These are phyloP conservation scores for Venustoraphidia nigricollis DNA, from an alignment of 2,888 invertebrate species.

Conservation along the genomic window DNA sequence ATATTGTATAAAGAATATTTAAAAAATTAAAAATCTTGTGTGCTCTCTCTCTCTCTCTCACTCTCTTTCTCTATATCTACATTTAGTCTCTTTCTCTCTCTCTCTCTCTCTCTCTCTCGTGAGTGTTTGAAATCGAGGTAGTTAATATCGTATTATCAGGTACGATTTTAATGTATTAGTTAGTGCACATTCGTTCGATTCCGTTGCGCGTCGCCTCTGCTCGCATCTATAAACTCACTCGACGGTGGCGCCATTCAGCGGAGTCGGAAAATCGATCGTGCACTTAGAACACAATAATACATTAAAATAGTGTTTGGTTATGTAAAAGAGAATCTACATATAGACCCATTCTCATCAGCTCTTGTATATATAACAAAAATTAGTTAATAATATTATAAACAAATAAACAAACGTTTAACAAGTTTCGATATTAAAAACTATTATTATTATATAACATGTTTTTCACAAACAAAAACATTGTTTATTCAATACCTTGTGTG, in stretches of 20 bases:
- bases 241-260: too few species aligned
- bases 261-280: too few species aligned
- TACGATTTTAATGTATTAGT: slow-evolving; percentile 1
- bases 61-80: neutral
- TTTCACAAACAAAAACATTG: neutral
- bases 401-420: slow-evolving; percentile 1
- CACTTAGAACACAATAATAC: neutral
- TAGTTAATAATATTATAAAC: slow-evolving; percentile 2
- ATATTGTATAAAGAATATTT: slow-evolving; percentile 4
- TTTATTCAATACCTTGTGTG: neutral
- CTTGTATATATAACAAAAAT: neutral
- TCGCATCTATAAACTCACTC: too few species aligned
- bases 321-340: neutral
- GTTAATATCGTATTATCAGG: too few species aligned
- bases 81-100: too few species aligned
- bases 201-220: too few species aligned
- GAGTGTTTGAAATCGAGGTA: too few species aligned
- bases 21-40: slow-evolving; percentile 2
- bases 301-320: slow-evolving; percentile 5
- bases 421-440: slow-evolving; percentile 1
- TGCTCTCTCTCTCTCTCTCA: neutral
- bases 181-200: too few species aligned
- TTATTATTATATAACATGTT: slow-evolving; percentile 1
- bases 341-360: slow-evolving; percentile 2
- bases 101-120: neutral